Percentiles rank a stretch among this genome's conserved stretches.
Evolutionary conservation across 2,797 vertebrate genomes (phyloP).

Genomic region (Lutjanus argentimaculatus): DNA sequence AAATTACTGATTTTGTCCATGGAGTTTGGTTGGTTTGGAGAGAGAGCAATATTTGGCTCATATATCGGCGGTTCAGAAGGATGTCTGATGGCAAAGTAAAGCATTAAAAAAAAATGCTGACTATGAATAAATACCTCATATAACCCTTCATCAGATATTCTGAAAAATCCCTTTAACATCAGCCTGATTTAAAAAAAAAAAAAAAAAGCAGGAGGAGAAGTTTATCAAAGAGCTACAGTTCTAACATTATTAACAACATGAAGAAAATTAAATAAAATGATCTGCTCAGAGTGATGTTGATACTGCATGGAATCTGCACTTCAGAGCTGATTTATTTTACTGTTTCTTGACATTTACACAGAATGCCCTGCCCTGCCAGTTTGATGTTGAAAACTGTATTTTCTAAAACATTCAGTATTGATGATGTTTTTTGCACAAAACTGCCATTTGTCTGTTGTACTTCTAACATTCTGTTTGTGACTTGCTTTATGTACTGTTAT

Average conservation of each 20-base stretch:
- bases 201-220: neutral
- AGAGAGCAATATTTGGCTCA: no score
- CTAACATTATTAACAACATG: slow-evolving; percentile 22
- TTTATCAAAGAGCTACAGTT: slow-evolving; percentile 12
- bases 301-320: slow-evolving; percentile 50
- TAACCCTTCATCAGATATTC: neutral
- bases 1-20: no score
- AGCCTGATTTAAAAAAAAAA: neutral
- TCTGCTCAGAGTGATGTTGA: slow-evolving; percentile 42
- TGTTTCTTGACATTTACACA: slow-evolving; percentile 38
- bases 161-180: neutral
- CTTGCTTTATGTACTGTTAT: slow-evolving; percentile 24
- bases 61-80: no score
- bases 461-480: slow-evolving; percentile 58
- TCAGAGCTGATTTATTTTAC: slow-evolving; percentile 17
- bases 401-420: slow-evolving; percentile 49
- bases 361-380: slow-evolving; percentile 23
- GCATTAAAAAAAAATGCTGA: no score
- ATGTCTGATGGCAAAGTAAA: no score
- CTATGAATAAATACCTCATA: no score
- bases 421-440: slow-evolving; percentile 71
- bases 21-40: no score
- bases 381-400: slow-evolving; percentile 50
- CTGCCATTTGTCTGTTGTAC: slow-evolving; percentile 68
- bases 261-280: slow-evolving; percentile 9